Evolutionary conservation across 2,888 invertebrate species (phyloP), one percentile per base, ranked within the genome.

Genomic region (Alcis repandata): DNA sequence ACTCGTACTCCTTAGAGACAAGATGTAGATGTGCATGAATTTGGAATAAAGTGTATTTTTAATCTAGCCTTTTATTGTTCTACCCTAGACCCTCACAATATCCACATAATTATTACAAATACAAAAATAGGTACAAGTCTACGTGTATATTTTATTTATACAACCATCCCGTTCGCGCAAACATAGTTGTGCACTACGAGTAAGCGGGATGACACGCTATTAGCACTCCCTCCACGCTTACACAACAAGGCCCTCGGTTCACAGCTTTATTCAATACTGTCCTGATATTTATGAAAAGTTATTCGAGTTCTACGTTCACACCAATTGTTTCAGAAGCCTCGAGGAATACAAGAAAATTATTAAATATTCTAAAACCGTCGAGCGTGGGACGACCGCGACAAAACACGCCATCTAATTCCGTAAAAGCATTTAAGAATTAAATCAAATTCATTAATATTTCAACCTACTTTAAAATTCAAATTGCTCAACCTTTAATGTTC

Each of bases 1-100:
- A 89, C 78, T 85, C 83, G 88, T 87, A 89, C 78, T 85, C 83
- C 85, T 79, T 89, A 88, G 89, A 75, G 85, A 86, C 85, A 83
- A 85, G 36, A 77, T 85, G 91, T 92, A 92, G 92, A 86, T 87
- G 88, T 91, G 91, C 92, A 92, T 92, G 92, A 89, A 78, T 87
- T 90, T 88, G 86, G 84, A 90, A 89, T 91, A 91, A 90, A 83
- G 81, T 91, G 91, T 91, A 89, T 92, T 92, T 91, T 91, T 88
- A 89, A 68, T 13, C 65, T 4, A 15, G 75, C 40, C 32, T 75
- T 82, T 87, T 89, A 53, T 53, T 73, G 77, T 84, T 85, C 78
- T 3, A 53, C 9, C 49, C 52, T 46, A 11, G 13, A 8, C 2
- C 17, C 1, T 40, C 22, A 33, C 40, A 27, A 45, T 7, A 11